A percentile compares a stretch with the other conserved stretches of the same genome.
These are phyloP conservation scores for Rhyacichthys aspro DNA, from an alignment of 2,797 vertebrate genomes.

Conservation along the genomic window DNA sequence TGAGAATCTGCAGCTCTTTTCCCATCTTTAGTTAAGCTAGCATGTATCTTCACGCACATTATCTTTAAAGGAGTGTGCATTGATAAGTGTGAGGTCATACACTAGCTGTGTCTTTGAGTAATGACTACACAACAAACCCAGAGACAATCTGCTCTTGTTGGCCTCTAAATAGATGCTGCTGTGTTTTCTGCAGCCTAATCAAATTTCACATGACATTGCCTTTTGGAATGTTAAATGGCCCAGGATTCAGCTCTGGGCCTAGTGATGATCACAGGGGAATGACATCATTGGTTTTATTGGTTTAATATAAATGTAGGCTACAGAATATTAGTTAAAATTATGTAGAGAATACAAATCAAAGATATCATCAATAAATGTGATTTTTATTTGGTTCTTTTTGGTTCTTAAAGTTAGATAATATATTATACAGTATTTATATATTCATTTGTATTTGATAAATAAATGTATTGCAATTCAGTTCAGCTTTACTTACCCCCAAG, in stretches of 20 bases:
- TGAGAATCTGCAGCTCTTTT: slow-evolving; percentile 10
- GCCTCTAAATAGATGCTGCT: slow-evolving; percentile 71
- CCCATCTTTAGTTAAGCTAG: not conserved
- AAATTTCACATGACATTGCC: slow-evolving; percentile 71
- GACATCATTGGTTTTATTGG: slow-evolving; percentile 60
- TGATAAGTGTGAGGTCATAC: slow-evolving; percentile 24
- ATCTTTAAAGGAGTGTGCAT: not conserved
- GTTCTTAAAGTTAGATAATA: too few relatives aligned
- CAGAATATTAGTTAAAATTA: too few relatives aligned
- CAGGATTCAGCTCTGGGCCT: slow-evolving; percentile 27
- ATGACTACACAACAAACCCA: slow-evolving; percentile 49
- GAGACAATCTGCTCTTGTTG: slow-evolving; percentile 75
- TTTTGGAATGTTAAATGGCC: slow-evolving; percentile 49
- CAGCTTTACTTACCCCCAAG: too few relatives aligned
- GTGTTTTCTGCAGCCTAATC: slow-evolving; percentile 75
- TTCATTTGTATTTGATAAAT: too few relatives aligned
- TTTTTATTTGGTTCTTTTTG: too few relatives aligned
- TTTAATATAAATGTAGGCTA: slow-evolving; percentile 17
- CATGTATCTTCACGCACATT: not conserved
- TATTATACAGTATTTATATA: too few relatives aligned
- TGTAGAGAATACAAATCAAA: too few relatives aligned
- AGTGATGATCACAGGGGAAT: slow-evolving; percentile 53
- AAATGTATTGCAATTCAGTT: too few relatives aligned
- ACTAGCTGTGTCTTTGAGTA: slow-evolving; percentile 31
- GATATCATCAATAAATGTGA: too few relatives aligned